A percentile compares a stretch with the other conserved stretches of the same genome.
phyloP scores from a whole-genome alignment of 1,140 invertebrate species.

The Drosophila kohkoa region DNA sequence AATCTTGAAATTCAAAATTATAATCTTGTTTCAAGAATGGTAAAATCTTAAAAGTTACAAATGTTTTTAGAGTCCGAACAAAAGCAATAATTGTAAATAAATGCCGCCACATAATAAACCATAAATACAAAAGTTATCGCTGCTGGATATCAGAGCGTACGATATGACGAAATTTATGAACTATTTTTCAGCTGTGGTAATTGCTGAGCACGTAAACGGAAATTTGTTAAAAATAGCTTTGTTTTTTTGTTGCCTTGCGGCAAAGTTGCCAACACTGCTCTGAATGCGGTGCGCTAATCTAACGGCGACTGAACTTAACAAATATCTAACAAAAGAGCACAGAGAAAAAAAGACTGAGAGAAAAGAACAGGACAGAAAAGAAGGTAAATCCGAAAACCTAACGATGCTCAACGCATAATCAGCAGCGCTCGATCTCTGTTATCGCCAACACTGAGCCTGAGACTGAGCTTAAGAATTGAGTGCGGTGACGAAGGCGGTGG shows the following conservation, averaged over 20 bases:
- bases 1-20: too few relatives aligned
- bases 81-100: too few relatives aligned
- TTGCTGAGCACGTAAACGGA: not conserved
- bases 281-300: conserved; percentile 5
- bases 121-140: too few relatives aligned
- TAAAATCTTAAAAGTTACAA: too few relatives aligned
- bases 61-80: too few relatives aligned
- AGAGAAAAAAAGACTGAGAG: not conserved
- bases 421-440: conserved; percentile 16
- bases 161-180: too few relatives aligned
- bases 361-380: not conserved
- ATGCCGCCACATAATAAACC: too few relatives aligned
- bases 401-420: conserved; percentile 33
- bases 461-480: not conserved
- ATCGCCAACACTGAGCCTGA: not conserved
- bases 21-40: too few relatives aligned
- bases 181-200: too few relatives aligned
- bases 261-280: not conserved
- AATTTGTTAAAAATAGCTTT: not conserved
- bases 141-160: too few relatives aligned
- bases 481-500: too few relatives aligned
- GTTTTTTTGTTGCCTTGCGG: not conserved
- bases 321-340: not conserved
- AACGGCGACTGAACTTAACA: conserved; percentile 17
- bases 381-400: conserved; percentile 8